Evolutionary conservation across 2,888 invertebrate genomes (phyloP).

Genomic region (Nematopogon swammerdamellus): DNA sequence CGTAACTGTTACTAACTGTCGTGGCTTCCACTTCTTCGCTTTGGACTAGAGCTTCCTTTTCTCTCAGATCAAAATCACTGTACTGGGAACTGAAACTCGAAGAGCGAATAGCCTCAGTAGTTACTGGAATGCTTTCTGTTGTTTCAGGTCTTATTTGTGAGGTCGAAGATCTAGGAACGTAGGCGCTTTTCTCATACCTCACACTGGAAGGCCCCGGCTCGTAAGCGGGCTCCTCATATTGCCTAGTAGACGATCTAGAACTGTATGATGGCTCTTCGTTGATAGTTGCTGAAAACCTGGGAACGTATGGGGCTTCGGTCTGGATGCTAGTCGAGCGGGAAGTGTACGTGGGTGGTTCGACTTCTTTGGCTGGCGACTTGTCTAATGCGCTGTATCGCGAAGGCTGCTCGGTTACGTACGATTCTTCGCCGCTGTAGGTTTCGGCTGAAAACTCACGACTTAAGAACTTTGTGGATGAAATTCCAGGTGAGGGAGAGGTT

Average conservation of each 20-base stretch:
- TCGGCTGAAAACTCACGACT: conserved; percentile 21
- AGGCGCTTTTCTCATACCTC: neutral
- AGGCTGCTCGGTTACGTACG: conserved; percentile 37
- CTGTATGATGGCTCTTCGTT: conserved; percentile 24
- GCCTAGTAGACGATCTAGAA: conserved; percentile 14
- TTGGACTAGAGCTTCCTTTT: conserved; percentile 22
- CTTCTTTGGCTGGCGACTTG: neutral
- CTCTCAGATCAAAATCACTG: neutral
- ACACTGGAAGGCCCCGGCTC: neutral
- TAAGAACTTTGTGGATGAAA: conserved; percentile 18
- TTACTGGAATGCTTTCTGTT: neutral
- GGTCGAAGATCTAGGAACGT: neutral
- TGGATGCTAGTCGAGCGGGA: conserved; percentile 10
- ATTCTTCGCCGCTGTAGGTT: conserved; percentile 36
- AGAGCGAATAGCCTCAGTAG: neutral
- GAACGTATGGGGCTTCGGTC: conserved; percentile 25
- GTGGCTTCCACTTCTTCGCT: conserved; percentile 22
- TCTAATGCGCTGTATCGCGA: conserved; percentile 12
- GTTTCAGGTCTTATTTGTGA: neutral
- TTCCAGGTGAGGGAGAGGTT: conserved; percentile 32
- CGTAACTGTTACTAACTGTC: conserved; percentile 15
- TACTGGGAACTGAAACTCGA: neutral
- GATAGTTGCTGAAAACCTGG: conserved; percentile 20
- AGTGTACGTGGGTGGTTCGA: neutral
- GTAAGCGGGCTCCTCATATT: neutral